A percentile compares a stretch with the other conserved stretches of the same genome.
Conservation (phyloP, 1,140 invertebrate species). For the Goniozus legneri region DNA sequence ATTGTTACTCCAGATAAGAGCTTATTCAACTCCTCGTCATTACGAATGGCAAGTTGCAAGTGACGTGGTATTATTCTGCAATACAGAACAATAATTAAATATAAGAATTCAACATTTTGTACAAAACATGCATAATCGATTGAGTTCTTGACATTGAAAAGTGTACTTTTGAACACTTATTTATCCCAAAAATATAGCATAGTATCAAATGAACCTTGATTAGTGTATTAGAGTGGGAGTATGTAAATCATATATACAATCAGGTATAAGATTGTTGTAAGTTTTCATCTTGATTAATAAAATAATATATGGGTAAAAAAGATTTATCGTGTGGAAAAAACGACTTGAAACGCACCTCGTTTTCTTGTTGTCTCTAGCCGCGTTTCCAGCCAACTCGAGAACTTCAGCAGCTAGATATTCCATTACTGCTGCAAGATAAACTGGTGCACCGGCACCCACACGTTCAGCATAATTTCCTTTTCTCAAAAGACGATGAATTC, state of each 20-base stretch:
- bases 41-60: constrained; percentile 71
- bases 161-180: no score
- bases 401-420: constrained; percentile 64
- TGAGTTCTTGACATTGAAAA: no score
- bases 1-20: constrained; percentile 75
- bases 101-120: not conserved
- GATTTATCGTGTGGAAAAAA: no score
- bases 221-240: no score
- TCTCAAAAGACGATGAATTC: constrained; percentile 61
- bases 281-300: no score
- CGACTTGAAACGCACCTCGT: no score
- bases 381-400: constrained; percentile 57
- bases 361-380: constrained; percentile 55
- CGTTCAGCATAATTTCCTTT: constrained; percentile 65
- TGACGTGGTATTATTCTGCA: constrained; percentile 72
- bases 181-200: no score
- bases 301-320: no score
- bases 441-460: constrained; percentile 62
- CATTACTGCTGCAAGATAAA: constrained; percentile 63
- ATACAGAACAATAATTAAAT: not conserved
- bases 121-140: no score
- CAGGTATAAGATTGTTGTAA: no score
- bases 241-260: no score
- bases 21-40: constrained; percentile 79
- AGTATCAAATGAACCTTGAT: no score